A percentile compares a stretch with the other conserved stretches of the same genome.
Evolutionary conservation across 2,888 invertebrate species (phyloP).

Genomic region (Hypselothyrea guttata): DNA sequence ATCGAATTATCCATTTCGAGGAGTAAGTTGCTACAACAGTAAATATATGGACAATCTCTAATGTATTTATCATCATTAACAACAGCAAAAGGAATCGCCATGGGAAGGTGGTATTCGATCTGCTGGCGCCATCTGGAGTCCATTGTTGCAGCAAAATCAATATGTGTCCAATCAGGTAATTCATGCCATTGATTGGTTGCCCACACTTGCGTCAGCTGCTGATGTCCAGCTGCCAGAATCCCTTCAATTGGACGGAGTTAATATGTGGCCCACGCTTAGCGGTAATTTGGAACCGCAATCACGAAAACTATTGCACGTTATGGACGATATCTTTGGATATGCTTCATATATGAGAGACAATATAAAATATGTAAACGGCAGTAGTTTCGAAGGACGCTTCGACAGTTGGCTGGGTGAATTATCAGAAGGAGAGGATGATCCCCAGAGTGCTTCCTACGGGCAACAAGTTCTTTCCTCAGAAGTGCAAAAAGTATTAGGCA

Average conservation of each 20-base stretch:
- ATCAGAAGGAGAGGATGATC: conserved; percentile 61
- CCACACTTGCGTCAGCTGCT: conserved; percentile 85
- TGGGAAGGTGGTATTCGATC: conserved; percentile 94
- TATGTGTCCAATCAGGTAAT: conserved; percentile 87
- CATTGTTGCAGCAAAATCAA: conserved; percentile 83
- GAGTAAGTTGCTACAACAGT: conserved; percentile 83
- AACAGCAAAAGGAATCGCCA: conserved; percentile 88
- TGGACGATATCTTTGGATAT: conserved; percentile 85
- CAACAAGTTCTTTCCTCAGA: conserved; percentile 69
- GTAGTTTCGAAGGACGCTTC: conserved; percentile 60
- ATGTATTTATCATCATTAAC: neutral
- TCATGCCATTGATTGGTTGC: conserved; percentile 93
- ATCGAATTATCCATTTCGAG: conserved; percentile 91
- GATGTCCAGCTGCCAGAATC: conserved; percentile 59
- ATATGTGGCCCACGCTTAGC: conserved; percentile 87
- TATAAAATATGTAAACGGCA: conserved; percentile 80
- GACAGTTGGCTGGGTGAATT: conserved; percentile 78
- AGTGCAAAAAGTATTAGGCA: conserved; percentile 60
- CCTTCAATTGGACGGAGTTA: conserved; percentile 85
- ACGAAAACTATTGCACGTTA: conserved; percentile 84
- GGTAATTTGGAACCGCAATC: conserved; percentile 78
- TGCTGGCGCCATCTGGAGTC: conserved; percentile 89
- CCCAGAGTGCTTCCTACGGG: conserved; percentile 62
- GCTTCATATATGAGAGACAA: conserved; percentile 74
- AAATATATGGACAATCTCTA: neutral